Base-by-base conservation (phyloP, 2,113 vertebrate species). In the Erythrocercus mccallii region DNA sequence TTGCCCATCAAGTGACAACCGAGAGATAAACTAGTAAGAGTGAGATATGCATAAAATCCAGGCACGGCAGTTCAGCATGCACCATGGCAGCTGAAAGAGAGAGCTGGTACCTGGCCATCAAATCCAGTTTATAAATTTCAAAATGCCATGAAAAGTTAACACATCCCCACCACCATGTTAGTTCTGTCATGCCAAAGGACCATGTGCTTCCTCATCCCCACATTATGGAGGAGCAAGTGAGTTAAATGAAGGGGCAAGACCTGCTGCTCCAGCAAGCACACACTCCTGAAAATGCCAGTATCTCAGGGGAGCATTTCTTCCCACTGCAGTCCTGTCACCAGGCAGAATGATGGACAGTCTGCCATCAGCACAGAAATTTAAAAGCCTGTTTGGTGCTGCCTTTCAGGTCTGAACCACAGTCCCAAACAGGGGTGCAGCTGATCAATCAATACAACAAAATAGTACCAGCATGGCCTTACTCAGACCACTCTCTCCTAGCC, bases 401-500 rank as follows among this genome's bases (percentile, higher is more conserved):
- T n/a, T 25, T 35, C 60, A 62, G 35, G 45, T 31, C 73, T 58
- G 44, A 85, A 57, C 28, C 68, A 48, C 9, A 3, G 45, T 45
- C 13, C 58, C 44, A 58, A 71, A 66, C 4, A 66, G 27, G 42
- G 57, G 65, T 23, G 3, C 0, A 4, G 28, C 30, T 69, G 37
- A 69, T 51, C 19, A 68, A 86, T 37, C 47, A 58, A 58, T 30
- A 42, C 33, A 77, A 30, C 35, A 51, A 66, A 81, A 58, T 11
- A 14, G n/a, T 65, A 71, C 37, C 45, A 74, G 80, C 24, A 66
- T 1, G 0, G 33, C 38, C 28, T 70, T 28, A 37, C 0, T 0
- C 40, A 69, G 53, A 53, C 15, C 0, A 0, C 42, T 56, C 22
- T 31, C 42, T 53, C 56, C 42, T 2, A 1, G 50, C 13, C 27